Conservation (phyloP, 1,140 invertebrate species). For the Lanistes nyassanus region DNA sequence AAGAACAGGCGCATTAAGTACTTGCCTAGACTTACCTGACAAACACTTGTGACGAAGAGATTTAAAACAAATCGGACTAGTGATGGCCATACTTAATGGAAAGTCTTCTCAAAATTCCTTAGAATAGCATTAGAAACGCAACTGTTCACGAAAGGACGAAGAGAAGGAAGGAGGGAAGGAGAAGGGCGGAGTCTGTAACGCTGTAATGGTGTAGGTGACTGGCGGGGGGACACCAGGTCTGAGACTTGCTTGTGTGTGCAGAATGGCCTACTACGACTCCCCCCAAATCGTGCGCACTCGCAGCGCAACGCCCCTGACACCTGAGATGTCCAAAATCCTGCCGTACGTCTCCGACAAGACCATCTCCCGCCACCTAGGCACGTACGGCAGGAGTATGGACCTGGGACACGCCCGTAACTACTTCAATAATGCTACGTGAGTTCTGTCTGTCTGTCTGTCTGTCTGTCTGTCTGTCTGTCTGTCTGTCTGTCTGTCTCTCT, state of each 20-base stretch:
- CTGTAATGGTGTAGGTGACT: not conserved
- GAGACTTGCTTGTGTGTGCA: conserved; percentile 16
- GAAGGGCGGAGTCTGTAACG: not conserved
- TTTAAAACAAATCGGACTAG: too few relatives aligned
- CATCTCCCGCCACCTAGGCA: conserved; percentile 54
- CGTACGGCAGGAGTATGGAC: conserved; percentile 51
- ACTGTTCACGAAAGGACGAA: not conserved
- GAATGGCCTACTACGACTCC: conserved; percentile 54
- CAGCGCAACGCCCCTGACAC: conserved; percentile 56
- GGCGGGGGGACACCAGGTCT: not conserved
- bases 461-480: not conserved
- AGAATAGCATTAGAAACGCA: too few relatives aligned
- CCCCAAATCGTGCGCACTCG: conserved; percentile 53
- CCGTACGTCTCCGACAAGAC: conserved; percentile 60
- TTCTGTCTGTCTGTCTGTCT: not conserved
- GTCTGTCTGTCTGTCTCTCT: not conserved
- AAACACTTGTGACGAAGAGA: too few relatives aligned
- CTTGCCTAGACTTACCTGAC: too few relatives aligned
- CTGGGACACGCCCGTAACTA: conserved; percentile 57
- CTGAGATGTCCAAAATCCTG: conserved; percentile 59
- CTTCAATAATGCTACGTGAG: conserved; percentile 63
- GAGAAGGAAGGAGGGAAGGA: not conserved
- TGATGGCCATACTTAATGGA: too few relatives aligned
- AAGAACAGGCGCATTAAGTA: too few relatives aligned
- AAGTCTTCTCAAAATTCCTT: too few relatives aligned